Percentiles rank a stretch among this genome's conserved stretches.
phyloP scores from a whole-genome alignment of 2,888 invertebrate species.

The Sesamia inferens region DNA sequence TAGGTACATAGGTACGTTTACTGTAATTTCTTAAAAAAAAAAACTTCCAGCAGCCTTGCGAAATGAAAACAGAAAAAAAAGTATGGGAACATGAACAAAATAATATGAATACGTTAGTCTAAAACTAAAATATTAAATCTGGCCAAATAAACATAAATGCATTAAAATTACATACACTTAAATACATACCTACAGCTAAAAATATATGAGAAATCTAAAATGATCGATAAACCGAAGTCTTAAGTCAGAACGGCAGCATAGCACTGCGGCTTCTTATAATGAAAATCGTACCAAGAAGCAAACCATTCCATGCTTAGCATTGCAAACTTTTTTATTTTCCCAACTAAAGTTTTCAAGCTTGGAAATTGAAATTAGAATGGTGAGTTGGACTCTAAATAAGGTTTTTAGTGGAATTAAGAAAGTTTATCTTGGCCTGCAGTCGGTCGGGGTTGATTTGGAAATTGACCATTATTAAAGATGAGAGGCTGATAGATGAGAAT shows the following conservation, averaged over 20 bases:
- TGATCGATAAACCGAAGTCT: constrained; percentile 1
- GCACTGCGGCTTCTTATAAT: constrained; percentile 32
- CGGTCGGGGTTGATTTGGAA: constrained; percentile 13
- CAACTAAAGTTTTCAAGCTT: constrained; percentile 47
- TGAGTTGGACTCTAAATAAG: constrained; percentile 41
- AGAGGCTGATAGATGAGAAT: background rate
- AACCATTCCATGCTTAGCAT: constrained; percentile 45
- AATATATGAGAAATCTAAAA: background rate
- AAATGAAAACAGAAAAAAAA: background rate
- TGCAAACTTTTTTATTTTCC: constrained; percentile 53
- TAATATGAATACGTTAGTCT: background rate
- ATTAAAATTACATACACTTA: too few species aligned
- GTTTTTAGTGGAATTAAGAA: constrained; percentile 53
- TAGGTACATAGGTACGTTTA: background rate
- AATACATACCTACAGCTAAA: too few species aligned
- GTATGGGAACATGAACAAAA: background rate
- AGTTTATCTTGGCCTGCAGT: constrained; percentile 48
- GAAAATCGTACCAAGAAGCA: constrained; percentile 29
- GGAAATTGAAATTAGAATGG: constrained; percentile 56
- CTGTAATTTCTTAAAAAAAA: background rate
- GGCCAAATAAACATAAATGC: background rate
- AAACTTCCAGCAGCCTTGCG: background rate
- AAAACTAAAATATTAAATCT: background rate
- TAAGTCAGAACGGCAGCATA: background rate
- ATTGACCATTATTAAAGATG: constrained; percentile 16